phyloP scores from a whole-genome alignment of 35 echinoderm and acorn worm genomes.

The Apostichopus japonicus region DNA sequence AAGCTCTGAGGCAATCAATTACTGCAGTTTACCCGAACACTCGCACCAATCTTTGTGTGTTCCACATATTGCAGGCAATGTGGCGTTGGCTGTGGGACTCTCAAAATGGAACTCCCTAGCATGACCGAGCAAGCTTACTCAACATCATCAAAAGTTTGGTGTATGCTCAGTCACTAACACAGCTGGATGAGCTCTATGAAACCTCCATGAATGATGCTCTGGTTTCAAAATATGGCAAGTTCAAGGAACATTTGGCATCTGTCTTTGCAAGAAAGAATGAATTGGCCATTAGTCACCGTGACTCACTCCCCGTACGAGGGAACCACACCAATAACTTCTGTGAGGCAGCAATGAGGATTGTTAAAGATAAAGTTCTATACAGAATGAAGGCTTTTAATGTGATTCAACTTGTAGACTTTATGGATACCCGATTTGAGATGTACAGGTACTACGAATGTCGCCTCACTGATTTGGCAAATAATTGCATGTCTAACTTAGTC shows the following conservation, averaged over 20 bases:
- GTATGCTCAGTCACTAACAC: too few relatives aligned
- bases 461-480: slow-evolving; percentile 49
- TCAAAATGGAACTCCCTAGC: too few relatives aligned
- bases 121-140: too few relatives aligned
- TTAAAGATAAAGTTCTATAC: slow-evolving; percentile 65
- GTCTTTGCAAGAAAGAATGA: slow-evolving; percentile 43
- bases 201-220: neutral
- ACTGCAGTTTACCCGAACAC: too few relatives aligned
- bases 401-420: slow-evolving; percentile 63
- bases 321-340: slow-evolving; percentile 70
- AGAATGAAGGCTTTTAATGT: slow-evolving; percentile 61
- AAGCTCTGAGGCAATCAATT: too few relatives aligned
- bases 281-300: slow-evolving; percentile 60
- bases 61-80: too few relatives aligned
- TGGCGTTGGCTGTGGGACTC: too few relatives aligned
- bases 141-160: too few relatives aligned
- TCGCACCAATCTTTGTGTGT: too few relatives aligned
- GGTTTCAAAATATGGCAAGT: slow-evolving; percentile 14
- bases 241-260: neutral
- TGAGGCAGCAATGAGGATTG: slow-evolving; percentile 68
- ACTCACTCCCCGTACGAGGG: slow-evolving; percentile 22
- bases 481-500: neutral
- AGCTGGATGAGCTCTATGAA: too few relatives aligned
- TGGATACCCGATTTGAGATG: slow-evolving; percentile 47
- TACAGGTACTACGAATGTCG: slow-evolving; percentile 60